Base-by-base conservation (phyloP, 2,888 invertebrate genomes). In the Argyresthia goedartella region DNA sequence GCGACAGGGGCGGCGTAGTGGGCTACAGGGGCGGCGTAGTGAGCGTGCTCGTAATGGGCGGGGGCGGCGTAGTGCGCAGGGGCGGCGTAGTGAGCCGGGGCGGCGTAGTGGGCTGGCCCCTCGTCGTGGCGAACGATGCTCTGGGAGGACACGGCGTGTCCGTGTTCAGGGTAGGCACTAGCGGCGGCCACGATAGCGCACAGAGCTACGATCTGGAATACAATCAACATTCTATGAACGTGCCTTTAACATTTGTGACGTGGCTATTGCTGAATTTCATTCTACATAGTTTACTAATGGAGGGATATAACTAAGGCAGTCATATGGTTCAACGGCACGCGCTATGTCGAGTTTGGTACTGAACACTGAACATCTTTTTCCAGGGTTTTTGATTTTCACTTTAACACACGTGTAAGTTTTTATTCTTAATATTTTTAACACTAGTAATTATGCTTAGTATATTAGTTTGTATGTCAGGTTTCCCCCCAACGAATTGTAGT, bases 81-180 rank as follows among this genome's bases (percentile, higher is more conserved):
- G 11, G 66, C 63, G n/a, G 58, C 57, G 35, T 63, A 61, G 35
- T 61, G 57, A 8, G 52, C 45, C 11, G 49, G 57, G 8, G 66
- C 66, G 34, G 60, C 60, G 51, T 60, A 57, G 36, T 44, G 13
- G 13, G 50, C 53, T n/a, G 39, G 68, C 65, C 13, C 66, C 10
- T 67, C 76, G 53, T 76, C 77, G 54, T 81, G 79, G 34, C 60
- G 77, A 2, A 81, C 69, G 55, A 81, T 75, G 65, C 71, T 78
- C 54, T 81, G 82, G 9, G 79, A 81, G 16, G 81, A 81, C 0
- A 80, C 70, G 1, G 80, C 82, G 6, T 25, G 25, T 4, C 25
- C 25, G 43, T 62, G 70, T 11, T 15, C 11, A 25, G 15, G 46
- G 51, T 25, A 13, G 8, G 46, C 51, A 16, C 71, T 81, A 55